Evolutionary conservation across 2,797 vertebrate species (phyloP).

Genomic region (Prunella strophiata): DNA sequence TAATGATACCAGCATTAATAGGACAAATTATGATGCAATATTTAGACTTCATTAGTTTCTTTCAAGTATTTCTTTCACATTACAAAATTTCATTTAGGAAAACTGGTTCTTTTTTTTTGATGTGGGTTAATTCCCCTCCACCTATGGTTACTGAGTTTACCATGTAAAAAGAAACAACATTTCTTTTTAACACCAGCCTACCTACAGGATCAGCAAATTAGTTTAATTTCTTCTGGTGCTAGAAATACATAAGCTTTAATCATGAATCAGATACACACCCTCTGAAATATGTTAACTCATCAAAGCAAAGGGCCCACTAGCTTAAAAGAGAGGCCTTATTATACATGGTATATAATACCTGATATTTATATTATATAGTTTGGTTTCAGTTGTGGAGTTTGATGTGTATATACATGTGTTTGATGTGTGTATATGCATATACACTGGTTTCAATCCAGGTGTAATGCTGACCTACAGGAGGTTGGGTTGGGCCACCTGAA

Average conservation of each 20-base stretch:
- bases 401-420: conserved; percentile 50
- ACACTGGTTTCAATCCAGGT: conserved; percentile 50
- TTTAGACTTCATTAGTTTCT: conserved; percentile 50
- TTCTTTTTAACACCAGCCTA: conserved; percentile 37
- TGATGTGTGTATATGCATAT: conserved; percentile 63
- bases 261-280: conserved; percentile 58
- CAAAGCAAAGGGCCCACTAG: conserved; percentile 38
- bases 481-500: neutral
- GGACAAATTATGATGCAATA: conserved; percentile 52
- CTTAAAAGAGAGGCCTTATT: conserved; percentile 47
- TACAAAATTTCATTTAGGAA: conserved; percentile 45
- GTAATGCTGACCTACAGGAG: conserved; percentile 41
- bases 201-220: conserved; percentile 48
- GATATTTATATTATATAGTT: conserved; percentile 49
- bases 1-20: conserved; percentile 29
- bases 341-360: conserved; percentile 12
- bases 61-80: conserved; percentile 50
- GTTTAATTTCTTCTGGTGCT: conserved; percentile 58
- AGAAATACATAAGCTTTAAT: conserved; percentile 64
- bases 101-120: conserved; percentile 49
- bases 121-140: conserved; percentile 50
- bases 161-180: conserved; percentile 51
- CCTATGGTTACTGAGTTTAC: conserved; percentile 51
- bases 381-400: conserved; percentile 42
- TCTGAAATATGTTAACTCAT: conserved; percentile 57